Percentiles rank a stretch among this genome's conserved stretches.
These are phyloP conservation scores for Rhombomys opimus DNA, from an alignment of 2,113 vertebrate genomes.

Conservation along the genomic window DNA sequence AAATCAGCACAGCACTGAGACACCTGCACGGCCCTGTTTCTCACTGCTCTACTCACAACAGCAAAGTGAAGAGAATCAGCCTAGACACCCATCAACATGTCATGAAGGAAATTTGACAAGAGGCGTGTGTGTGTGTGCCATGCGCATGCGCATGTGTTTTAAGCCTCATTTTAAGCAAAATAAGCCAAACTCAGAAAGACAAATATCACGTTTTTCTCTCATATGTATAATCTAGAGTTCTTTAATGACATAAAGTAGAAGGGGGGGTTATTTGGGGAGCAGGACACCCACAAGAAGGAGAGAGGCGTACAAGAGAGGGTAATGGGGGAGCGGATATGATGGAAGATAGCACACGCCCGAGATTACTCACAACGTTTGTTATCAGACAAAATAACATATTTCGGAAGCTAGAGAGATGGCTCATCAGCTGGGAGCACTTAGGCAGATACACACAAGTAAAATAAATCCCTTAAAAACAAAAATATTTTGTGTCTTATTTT, in stretches of 20 bases:
- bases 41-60: neutral
- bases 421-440: neutral
- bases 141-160: neutral
- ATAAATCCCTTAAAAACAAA: neutral
- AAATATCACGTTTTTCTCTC: neutral
- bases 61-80: neutral
- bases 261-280: neutral
- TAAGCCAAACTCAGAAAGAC: neutral
- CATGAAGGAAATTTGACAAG: neutral
- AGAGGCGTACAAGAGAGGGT: rapidly evolving
- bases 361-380: neutral
- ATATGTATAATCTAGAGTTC: neutral
- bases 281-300: neutral
- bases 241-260: neutral
- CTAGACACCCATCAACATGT: neutral
- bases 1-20: neutral
- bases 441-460: neutral
- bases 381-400: neutral
- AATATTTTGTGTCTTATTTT: neutral
- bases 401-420: neutral
- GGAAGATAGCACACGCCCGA: neutral
- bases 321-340: neutral
- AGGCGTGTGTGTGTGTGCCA: neutral
- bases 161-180: neutral
- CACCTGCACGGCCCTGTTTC: neutral